A percentile compares a stretch with the other conserved stretches of the same genome.
Evolutionary conservation across 2,113 vertebrate genomes (phyloP).

Genomic region (Sorex araneus): DNA sequence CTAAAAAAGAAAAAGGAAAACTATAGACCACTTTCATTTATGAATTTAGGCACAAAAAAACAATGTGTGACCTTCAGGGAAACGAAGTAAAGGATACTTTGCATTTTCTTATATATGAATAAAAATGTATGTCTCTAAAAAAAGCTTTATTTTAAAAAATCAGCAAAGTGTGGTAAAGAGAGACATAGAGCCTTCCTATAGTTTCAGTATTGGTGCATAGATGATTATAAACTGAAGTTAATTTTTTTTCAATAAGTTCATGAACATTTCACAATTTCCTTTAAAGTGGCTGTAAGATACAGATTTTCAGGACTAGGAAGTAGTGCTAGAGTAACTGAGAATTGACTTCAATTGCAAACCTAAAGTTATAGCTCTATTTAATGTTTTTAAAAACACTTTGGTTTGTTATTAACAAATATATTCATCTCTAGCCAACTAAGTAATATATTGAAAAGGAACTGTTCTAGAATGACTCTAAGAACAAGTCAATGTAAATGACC

Average conservation of each 20-base stretch:
- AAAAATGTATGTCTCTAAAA: slow-evolving; percentile 5
- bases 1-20: background rate
- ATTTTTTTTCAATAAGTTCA: background rate
- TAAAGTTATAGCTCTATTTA: background rate
- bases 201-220: background rate
- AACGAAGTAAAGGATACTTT: background rate
- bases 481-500: slow-evolving; percentile 23
- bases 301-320: slow-evolving; percentile 13
- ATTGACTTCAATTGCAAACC: background rate
- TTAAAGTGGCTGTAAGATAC: background rate
- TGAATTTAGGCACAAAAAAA: slow-evolving; percentile 22
- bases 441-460: slow-evolving; percentile 9
- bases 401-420: slow-evolving; percentile 22
- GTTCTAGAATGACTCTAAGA: slow-evolving; percentile 26
- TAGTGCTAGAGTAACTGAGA: background rate
- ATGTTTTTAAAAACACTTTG: background rate
- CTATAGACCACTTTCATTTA: background rate
- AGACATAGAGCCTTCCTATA: background rate
- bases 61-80: background rate
- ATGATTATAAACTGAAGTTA: background rate
- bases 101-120: background rate
- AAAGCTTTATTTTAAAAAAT: background rate
- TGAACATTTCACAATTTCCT: background rate
- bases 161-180: background rate
- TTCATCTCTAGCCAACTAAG: slow-evolving; percentile 23